These are phyloP conservation scores for Zelleria hepariella DNA, from an alignment of 2,888 invertebrate genomes.

Conservation along the genomic window DNA sequence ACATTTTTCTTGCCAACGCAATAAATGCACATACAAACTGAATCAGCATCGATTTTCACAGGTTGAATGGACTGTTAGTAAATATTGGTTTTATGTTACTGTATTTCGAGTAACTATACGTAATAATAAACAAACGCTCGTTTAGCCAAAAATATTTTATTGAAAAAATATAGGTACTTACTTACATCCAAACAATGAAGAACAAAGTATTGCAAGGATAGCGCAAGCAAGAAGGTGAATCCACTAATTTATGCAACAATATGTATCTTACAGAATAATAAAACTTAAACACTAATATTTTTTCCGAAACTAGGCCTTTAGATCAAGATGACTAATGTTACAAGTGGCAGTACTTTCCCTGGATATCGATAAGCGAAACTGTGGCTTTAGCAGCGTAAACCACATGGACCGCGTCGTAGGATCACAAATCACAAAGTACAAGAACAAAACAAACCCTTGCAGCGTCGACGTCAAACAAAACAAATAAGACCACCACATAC, in stretches of 20 bases:
- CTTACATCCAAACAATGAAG: too few relatives aligned
- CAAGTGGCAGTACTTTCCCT: slow-evolving; percentile 37
- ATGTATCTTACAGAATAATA: too few relatives aligned
- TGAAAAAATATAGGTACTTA: background rate
- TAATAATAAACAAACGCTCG: background rate
- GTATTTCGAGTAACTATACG: too few relatives aligned
- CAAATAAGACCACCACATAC: slow-evolving; percentile 71
- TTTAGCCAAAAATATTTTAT: background rate
- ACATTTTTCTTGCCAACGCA: background rate
- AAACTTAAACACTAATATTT: background rate
- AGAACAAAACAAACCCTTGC: slow-evolving; percentile 74
- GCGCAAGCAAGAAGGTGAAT: too few relatives aligned
- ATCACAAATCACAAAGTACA: slow-evolving; percentile 74
- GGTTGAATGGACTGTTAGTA: background rate
- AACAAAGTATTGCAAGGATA: too few relatives aligned
- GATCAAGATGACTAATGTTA: background rate
- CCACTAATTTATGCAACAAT: too few relatives aligned
- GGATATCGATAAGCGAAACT: slow-evolving; percentile 34
- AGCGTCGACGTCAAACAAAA: slow-evolving; percentile 75
- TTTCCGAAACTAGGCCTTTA: background rate
- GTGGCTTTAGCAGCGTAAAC: slow-evolving; percentile 53
- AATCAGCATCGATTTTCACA: background rate
- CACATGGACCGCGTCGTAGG: slow-evolving; percentile 66
- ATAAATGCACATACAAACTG: background rate
- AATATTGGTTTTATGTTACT: background rate